phyloP scores from a whole-genome alignment of 2,888 invertebrate species.

The Gari tellinella region DNA sequence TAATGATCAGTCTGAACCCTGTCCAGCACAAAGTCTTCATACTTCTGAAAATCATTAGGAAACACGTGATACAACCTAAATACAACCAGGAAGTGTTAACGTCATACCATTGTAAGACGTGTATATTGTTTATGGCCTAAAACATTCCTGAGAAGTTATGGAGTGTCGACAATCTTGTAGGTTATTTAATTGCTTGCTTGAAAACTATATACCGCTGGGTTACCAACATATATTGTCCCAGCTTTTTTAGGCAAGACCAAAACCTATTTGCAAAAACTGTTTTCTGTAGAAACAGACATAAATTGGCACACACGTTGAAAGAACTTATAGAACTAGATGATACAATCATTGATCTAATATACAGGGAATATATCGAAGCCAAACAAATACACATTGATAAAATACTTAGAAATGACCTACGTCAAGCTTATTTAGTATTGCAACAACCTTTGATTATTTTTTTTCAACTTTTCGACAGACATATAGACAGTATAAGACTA shows the following conservation, averaged over 20 bases:
- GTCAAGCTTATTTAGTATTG: too few species aligned
- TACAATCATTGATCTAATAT: too few species aligned
- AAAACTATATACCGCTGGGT: neutral
- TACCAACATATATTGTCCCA: slow-evolving; percentile 2
- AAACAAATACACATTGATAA: too few species aligned
- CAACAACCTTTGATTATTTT: too few species aligned
- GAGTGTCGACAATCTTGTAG: neutral
- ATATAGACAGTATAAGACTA: too few species aligned
- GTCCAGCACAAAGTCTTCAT: slow-evolving; percentile 28
- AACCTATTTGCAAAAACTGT: slow-evolving; percentile 9
- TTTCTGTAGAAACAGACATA: too few species aligned
- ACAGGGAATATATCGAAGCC: too few species aligned
- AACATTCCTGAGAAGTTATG: neutral
- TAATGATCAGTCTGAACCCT: slow-evolving; percentile 26
- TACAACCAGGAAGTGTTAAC: neutral
- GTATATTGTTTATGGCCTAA: neutral
- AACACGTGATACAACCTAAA: slow-evolving; percentile 4
- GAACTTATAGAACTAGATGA: too few species aligned
- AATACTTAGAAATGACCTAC: too few species aligned
- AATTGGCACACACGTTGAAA: too few species aligned
- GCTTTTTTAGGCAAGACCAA: neutral
- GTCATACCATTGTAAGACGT: slow-evolving; percentile 8
- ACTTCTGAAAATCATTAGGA: slow-evolving; percentile 27
- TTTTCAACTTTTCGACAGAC: too few species aligned
- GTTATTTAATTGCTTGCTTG: neutral